A percentile compares a stretch with the other conserved stretches of the same genome.
phyloP scores from a whole-genome alignment of 2,888 invertebrate genomes.

The Amphipoea lucens region DNA sequence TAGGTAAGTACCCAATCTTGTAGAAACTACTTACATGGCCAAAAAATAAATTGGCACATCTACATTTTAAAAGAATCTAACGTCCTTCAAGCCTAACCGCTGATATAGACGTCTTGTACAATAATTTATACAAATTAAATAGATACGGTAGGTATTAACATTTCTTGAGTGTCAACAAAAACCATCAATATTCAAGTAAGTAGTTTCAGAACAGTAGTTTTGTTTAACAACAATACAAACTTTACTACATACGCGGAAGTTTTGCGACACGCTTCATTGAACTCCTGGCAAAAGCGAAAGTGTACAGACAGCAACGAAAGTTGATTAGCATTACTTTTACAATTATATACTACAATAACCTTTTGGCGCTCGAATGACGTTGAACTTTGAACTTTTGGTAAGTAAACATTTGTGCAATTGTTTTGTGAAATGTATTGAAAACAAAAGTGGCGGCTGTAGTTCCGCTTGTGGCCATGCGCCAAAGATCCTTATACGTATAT shows the following conservation, averaged over 20 bases:
- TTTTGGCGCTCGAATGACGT: not conserved
- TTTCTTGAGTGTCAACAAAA: conserved; percentile 2
- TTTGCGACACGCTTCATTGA: conserved; percentile 11
- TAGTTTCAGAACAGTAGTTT: conserved; percentile 21
- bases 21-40: too few relatives aligned
- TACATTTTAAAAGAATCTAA: too few relatives aligned
- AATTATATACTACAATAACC: not conserved
- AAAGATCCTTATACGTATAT: too few relatives aligned
- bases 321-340: not conserved
- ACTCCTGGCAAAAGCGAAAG: conserved; percentile 15
- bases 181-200: conserved; percentile 2
- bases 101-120: not conserved
- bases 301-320: conserved; percentile 8
- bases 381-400: not conserved
- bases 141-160: not conserved
- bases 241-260: conserved; percentile 33
- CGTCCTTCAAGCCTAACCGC: not conserved
- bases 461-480: too few relatives aligned
- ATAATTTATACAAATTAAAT: conserved; percentile 11
- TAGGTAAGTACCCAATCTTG: too few relatives aligned
- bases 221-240: conserved; percentile 12
- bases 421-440: too few relatives aligned
- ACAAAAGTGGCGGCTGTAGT: too few relatives aligned
- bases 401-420: not conserved
- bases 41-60: too few relatives aligned